phyloP scores from a whole-genome alignment of 2,888 invertebrate species.

The Apantesis nais region DNA sequence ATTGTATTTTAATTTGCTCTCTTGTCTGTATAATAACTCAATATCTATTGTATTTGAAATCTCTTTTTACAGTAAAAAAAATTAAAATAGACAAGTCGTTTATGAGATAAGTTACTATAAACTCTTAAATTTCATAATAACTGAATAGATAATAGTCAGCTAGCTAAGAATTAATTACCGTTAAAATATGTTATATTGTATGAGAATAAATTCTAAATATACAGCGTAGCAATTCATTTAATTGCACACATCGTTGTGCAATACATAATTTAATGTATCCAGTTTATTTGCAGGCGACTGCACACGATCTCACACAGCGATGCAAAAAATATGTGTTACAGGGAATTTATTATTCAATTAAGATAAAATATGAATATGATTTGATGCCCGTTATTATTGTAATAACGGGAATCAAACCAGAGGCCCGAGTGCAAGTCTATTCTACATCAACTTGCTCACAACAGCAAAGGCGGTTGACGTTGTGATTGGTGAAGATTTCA shows the following conservation, averaged over 20 bases:
- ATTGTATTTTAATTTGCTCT: neutral
- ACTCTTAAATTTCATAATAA: neutral
- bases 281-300: constrained; percentile 45
- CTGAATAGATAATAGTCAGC: neutral
- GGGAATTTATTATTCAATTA: constrained; percentile 34
- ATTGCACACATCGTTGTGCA: constrained; percentile 46
- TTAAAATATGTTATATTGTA: constrained; percentile 43
- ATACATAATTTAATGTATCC: constrained; percentile 48
- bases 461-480: too few relatives aligned
- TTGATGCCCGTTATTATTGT: too few relatives aligned
- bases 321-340: constrained; percentile 31
- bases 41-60: too few relatives aligned
- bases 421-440: too few relatives aligned
- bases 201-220: constrained; percentile 38
- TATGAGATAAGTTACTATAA: neutral
- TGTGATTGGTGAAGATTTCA: too few relatives aligned
- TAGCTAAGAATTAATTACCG: constrained; percentile 23
- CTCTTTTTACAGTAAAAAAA: too few relatives aligned
- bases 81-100: neutral
- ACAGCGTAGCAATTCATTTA: constrained; percentile 47
- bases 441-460: too few relatives aligned
- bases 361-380: constrained; percentile 30
- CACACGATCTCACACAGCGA: constrained; percentile 33
- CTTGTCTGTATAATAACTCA: neutral
- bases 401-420: neutral